phyloP scores from a whole-genome alignment of 2,888 invertebrate species.

The Habroteleia sp. region DNA sequence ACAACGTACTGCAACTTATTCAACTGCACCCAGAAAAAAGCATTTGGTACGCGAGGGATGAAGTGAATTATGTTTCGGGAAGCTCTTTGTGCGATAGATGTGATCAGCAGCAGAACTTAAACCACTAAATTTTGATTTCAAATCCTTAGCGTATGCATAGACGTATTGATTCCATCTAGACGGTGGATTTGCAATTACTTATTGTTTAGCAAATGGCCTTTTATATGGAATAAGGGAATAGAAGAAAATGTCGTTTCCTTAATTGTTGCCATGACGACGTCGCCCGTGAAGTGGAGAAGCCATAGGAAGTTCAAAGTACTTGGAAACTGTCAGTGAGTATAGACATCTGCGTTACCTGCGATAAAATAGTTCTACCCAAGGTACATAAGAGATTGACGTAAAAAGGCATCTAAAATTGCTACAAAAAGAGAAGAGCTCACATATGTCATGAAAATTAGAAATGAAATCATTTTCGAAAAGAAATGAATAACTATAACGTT shows the following conservation, averaged over 20 bases:
- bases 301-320: slow-evolving; percentile 58
- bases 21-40: slow-evolving; percentile 5
- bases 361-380: slow-evolving; percentile 48
- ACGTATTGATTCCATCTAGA: slow-evolving; percentile 31
- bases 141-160: no score
- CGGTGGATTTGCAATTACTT: slow-evolving; percentile 54
- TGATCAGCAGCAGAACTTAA: no score
- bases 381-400: slow-evolving; percentile 12
- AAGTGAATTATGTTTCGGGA: slow-evolving; percentile 19
- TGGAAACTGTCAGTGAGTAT: slow-evolving; percentile 53
- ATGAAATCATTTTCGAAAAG: not conserved
- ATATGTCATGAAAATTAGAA: no score
- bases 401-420: slow-evolving; percentile 26
- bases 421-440: slow-evolving; percentile 13
- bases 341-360: slow-evolving; percentile 60
- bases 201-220: slow-evolving; percentile 35
- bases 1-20: slow-evolving; percentile 7
- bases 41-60: not conserved
- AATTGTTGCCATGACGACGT: slow-evolving; percentile 59
- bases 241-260: slow-evolving; percentile 52
- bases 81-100: slow-evolving; percentile 1
- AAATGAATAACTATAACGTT: not conserved
- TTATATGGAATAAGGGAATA: slow-evolving; percentile 39
- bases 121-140: slow-evolving; percentile 19
- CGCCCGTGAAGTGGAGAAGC: slow-evolving; percentile 48